These are phyloP conservation scores for Sorex araneus DNA, from an alignment of 2,113 vertebrate genomes.

Conservation along the genomic window DNA sequence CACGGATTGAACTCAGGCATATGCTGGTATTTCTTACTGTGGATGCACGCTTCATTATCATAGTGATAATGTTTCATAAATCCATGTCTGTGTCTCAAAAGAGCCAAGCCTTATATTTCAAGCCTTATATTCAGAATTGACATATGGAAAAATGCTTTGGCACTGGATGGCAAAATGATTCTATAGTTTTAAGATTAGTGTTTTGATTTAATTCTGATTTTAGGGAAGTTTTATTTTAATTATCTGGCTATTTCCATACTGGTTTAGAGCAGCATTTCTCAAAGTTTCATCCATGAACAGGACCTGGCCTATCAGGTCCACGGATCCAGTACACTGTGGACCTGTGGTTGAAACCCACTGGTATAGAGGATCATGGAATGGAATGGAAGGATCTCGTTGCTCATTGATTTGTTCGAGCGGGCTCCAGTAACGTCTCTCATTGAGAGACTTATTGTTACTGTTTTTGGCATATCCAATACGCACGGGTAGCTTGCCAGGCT, in stretches of 20 bases:
- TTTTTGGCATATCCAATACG: too few relatives aligned
- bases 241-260: constrained; percentile 28
- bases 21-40: constrained; percentile 37
- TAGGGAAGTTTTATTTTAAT: constrained; percentile 1
- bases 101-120: neutral
- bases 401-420: too few relatives aligned
- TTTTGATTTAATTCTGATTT: constrained; percentile 55
- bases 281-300: too few relatives aligned
- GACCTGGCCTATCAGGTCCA: too few relatives aligned
- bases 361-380: too few relatives aligned
- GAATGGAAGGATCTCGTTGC: too few relatives aligned
- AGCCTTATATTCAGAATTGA: constrained; percentile 27
- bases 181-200: constrained; percentile 52
- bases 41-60: neutral
- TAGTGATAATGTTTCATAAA: constrained; percentile 19
- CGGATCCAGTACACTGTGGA: too few relatives aligned
- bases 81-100: constrained; percentile 38
- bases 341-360: too few relatives aligned
- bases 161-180: constrained; percentile 13
- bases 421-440: too few relatives aligned
- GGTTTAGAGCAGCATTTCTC: neutral
- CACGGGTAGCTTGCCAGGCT: too few relatives aligned
- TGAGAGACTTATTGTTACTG: too few relatives aligned
- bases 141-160: constrained; percentile 13
- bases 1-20: too few relatives aligned